A percentile compares a stretch with the other conserved stretches of the same genome.
Conservation (phyloP, 2,113 vertebrate species). For the Halcyon malimbica region DNA sequence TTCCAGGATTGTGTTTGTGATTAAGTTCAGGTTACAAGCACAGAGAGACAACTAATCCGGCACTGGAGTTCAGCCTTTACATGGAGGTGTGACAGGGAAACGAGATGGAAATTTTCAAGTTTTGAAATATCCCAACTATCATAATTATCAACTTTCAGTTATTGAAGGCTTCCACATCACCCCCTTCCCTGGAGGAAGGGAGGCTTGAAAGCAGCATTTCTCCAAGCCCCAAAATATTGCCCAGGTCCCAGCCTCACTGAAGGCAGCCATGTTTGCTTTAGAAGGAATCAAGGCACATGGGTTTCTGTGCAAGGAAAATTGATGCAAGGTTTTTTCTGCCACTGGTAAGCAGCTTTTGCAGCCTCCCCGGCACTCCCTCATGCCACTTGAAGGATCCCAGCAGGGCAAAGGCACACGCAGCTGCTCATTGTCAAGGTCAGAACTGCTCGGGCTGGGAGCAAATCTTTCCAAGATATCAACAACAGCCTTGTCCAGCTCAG, state of each 20-base stretch:
- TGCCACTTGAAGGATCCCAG: background rate
- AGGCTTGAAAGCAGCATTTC: background rate
- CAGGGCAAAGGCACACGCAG: background rate
- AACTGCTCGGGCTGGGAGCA: fast-evolving
- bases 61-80: background rate
- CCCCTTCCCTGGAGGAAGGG: background rate
- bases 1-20: background rate
- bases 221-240: background rate
- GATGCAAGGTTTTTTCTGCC: background rate
- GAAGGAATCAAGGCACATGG: background rate
- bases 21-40: background rate
- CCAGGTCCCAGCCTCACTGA: background rate
- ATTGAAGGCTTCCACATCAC: background rate
- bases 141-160: background rate
- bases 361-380: fast-evolving
- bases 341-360: background rate
- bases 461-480: background rate
- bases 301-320: background rate
- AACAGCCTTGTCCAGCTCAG: background rate
- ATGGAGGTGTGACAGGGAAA: fast-evolving
- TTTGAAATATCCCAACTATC: background rate
- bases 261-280: fast-evolving
- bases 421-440: background rate
- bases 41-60: background rate
- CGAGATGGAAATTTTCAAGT: background rate